Evolutionary conservation across 2,113 vertebrate genomes (phyloP), one percentile per base, ranked within the genome.

Genomic region (human (Homo sapiens)): DNA sequence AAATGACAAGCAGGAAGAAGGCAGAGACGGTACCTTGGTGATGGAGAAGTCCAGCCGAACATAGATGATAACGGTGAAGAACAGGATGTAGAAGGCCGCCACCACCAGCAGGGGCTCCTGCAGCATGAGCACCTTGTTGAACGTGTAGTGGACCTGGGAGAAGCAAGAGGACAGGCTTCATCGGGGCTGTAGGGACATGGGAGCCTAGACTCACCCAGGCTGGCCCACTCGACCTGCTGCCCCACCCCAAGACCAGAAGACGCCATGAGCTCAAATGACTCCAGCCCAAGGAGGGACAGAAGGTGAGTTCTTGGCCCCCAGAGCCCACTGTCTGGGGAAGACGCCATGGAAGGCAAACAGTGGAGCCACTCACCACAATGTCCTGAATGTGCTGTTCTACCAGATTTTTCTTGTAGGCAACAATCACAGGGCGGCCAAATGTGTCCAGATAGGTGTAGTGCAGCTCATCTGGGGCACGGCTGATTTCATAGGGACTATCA

Each of bases 311-410:
- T 30, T 5, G 55, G 66, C 38, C 50, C 50, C 55, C 55, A 23
- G 48, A 10, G 50, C 23, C 35, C 27, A 27, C 2, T 7, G n/a
- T 45, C 55, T 40, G 7, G 16, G 61, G 2, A n/a, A 7, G 14
- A 6, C 23, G 27, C 6, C 43, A 59, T 20, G 66, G 57, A 43
- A 88, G 38, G 70, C 79, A 50, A 35, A 52, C 2, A 3, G 20
- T 20, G 18, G 59, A 87, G 16, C 38, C 48, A 59, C 99, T 98
- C 97, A 99, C 99, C 99, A 99, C 99, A 0, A 99, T 98, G 97
- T 99, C 99, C 98, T 99, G 99, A 97, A 99, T 99, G 97, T 99
- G 99, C 98, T 99, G 99, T 96, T 99, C 99, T 92, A 99, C 99
- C 97, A 99, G 98, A 90, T 99, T 99, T 92, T 64, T 99, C 99